phyloP scores from a whole-genome alignment of 2,797 vertebrate genomes.

The Notolepis coatsorum region DNA sequence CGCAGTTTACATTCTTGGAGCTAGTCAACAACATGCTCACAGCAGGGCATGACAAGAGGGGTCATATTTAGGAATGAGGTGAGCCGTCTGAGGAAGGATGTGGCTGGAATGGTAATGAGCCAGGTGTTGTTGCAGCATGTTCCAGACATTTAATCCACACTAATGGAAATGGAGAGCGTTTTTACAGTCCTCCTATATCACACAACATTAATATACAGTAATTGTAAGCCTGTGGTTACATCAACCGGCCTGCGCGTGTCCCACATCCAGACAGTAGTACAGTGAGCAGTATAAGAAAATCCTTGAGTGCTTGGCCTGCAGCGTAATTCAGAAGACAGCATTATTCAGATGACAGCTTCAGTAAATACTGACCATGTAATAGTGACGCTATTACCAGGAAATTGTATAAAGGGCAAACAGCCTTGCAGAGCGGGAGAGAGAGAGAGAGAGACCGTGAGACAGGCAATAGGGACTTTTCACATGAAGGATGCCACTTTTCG shows the following conservation, averaged over 20 bases:
- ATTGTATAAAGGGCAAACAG: constrained; percentile 15
- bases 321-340: constrained; percentile 29
- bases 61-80: constrained; percentile 42
- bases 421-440: constrained; percentile 1
- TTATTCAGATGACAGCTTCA: constrained; percentile 2
- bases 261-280: too few species aligned
- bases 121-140: constrained; percentile 31
- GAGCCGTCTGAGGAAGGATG: constrained; percentile 41
- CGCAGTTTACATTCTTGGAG: constrained; percentile 4
- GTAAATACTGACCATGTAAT: constrained; percentile 42
- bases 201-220: constrained; percentile 11
- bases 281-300: constrained; percentile 32
- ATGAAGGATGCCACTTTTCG: constrained; percentile 40
- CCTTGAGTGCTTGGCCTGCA: constrained; percentile 11
- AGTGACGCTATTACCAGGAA: constrained; percentile 48
- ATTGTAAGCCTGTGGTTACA: not conserved
- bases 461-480: constrained; percentile 15
- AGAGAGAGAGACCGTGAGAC: not conserved
- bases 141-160: constrained; percentile 63
- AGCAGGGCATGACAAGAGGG: constrained; percentile 29
- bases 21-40: constrained; percentile 27
- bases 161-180: constrained; percentile 21
- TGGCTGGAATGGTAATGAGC: constrained; percentile 65
- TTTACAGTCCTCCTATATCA: constrained; percentile 20
- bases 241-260: not conserved